Evolutionary conservation across 1,140 invertebrate genomes (phyloP).

Genomic region (Anastatus disparis): DNA sequence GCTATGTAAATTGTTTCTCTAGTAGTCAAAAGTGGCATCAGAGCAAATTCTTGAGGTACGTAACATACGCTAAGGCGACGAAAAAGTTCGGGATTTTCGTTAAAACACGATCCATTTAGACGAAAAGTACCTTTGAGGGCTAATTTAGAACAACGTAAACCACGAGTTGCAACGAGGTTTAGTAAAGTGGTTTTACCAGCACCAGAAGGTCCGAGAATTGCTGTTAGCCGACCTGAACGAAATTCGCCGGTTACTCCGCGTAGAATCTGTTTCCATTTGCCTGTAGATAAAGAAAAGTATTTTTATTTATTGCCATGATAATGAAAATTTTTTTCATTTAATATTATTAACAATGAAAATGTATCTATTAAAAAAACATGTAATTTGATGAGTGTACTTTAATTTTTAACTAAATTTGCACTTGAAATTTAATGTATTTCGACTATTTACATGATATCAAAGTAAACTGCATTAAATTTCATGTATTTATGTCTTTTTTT

Average conservation of each 20-base stretch:
- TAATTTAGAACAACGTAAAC: constrained; percentile 31
- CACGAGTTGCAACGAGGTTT: constrained; percentile 69
- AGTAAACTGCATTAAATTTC: too few relatives aligned
- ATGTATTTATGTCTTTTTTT: too few relatives aligned
- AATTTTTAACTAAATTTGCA: too few relatives aligned
- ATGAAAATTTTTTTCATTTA: too few relatives aligned
- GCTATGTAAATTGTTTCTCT: constrained; percentile 75
- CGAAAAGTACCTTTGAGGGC: background rate
- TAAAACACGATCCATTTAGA: background rate
- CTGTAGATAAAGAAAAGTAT: constrained; percentile 49
- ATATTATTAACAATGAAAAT: too few relatives aligned
- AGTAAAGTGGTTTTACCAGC: constrained; percentile 82
- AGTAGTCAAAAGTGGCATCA: constrained; percentile 74
- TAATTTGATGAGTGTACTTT: too few relatives aligned
- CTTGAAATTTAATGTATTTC: too few relatives aligned
- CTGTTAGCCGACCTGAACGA: constrained; percentile 72
- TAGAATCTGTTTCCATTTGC: constrained; percentile 68
- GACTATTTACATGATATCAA: too few relatives aligned
- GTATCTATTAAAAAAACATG: too few relatives aligned
- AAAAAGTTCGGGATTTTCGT: constrained; percentile 8
- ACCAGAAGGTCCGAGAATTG: constrained; percentile 83
- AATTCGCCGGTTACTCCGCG: constrained; percentile 69
- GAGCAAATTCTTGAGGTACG: constrained; percentile 76
- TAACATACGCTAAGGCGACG: constrained; percentile 62
- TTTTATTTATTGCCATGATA: too few relatives aligned